Conservation (phyloP, 2,113 vertebrate genomes). For the Psittacara wagleri region DNA sequence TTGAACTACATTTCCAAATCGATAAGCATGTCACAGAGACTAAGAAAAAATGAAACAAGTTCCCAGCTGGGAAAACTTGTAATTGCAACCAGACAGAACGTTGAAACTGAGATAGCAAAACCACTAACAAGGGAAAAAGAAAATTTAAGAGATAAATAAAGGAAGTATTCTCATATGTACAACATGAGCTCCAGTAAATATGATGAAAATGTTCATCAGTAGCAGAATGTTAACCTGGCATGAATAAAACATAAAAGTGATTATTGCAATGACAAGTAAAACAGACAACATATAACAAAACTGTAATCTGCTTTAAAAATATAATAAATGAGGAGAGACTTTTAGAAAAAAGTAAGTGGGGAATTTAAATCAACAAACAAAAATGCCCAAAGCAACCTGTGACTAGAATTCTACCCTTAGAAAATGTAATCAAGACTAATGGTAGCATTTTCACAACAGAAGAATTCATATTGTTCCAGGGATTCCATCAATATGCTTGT, state of each 20-base stretch:
- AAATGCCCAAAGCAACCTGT: conserved; percentile 52
- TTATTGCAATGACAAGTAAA: conserved; percentile 57
- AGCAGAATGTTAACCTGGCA: conserved; percentile 49
- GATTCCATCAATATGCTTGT: conserved; percentile 21
- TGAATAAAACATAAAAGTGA: conserved; percentile 61
- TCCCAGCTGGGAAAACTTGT: conserved; percentile 73
- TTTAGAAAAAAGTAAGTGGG: conserved; percentile 12
- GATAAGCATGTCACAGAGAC: conserved; percentile 56
- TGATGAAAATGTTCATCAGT: conserved; percentile 54
- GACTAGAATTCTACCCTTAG: conserved; percentile 35
- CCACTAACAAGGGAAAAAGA: conserved; percentile 67
- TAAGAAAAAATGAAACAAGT: conserved; percentile 62
- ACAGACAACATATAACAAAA: conserved; percentile 29
- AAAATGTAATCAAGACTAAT: conserved; percentile 69
- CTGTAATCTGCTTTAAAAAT: conserved; percentile 36
- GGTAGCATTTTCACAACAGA: conserved; percentile 56
- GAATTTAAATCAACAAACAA: conserved; percentile 50
- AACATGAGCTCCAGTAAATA: conserved; percentile 63
- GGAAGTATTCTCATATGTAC: conserved; percentile 54
- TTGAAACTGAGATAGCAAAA: conserved; percentile 73
- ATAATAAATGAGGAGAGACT: not conserved
- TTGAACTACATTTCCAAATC: conserved; percentile 63
- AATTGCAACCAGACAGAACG: conserved; percentile 75
- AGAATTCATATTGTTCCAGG: conserved; percentile 47
- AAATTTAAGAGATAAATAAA: conserved; percentile 72